phyloP scores from a whole-genome alignment of 2,113 vertebrate species.

The Spilogale gracilis region DNA sequence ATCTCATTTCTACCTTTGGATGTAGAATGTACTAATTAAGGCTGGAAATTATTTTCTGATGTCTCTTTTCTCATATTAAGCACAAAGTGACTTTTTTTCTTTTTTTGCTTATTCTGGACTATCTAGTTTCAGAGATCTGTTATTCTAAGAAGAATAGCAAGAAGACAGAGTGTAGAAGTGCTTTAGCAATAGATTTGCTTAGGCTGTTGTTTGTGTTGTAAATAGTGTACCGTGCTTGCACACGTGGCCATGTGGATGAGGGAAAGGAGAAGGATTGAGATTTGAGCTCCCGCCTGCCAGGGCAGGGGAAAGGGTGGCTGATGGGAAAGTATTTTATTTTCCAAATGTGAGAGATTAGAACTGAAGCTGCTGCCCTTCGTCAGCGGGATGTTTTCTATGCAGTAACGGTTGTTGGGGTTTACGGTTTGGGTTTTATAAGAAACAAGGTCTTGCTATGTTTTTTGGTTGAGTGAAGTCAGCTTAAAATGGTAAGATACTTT shows the following conservation, averaged over 20 bases:
- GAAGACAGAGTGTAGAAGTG: neutral
- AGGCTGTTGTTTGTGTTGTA: slow-evolving; percentile 9
- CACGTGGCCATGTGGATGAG: neutral
- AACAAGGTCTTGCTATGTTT: slow-evolving; percentile 50
- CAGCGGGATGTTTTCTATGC: neutral
- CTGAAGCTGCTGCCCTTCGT: neutral
- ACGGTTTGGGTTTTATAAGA: slow-evolving; percentile 54
- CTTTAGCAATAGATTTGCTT: neutral
- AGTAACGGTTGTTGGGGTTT: slow-evolving; percentile 64
- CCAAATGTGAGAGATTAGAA: slow-evolving; percentile 57
- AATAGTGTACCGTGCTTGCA: neutral
- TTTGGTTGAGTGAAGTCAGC: slow-evolving; percentile 38
- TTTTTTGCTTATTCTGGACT: slow-evolving; percentile 44
- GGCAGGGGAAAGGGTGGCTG: slow-evolving; percentile 8
- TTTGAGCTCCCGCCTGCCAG: neutral
- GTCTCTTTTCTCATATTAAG: slow-evolving; percentile 49
- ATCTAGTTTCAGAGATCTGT: slow-evolving; percentile 3
- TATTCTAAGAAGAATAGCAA: slow-evolving; percentile 16
- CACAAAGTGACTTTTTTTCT: neutral
- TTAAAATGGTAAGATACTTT: slow-evolving; percentile 19
- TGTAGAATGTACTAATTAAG: neutral
- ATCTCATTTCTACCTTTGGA: slow-evolving; percentile 49
- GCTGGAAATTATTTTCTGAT: slow-evolving; percentile 9
- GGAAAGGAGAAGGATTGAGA: neutral
- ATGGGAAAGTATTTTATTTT: slow-evolving; percentile 66